phyloP scores from a whole-genome alignment of 2,113 vertebrate genomes.

The Pedetes capensis region DNA sequence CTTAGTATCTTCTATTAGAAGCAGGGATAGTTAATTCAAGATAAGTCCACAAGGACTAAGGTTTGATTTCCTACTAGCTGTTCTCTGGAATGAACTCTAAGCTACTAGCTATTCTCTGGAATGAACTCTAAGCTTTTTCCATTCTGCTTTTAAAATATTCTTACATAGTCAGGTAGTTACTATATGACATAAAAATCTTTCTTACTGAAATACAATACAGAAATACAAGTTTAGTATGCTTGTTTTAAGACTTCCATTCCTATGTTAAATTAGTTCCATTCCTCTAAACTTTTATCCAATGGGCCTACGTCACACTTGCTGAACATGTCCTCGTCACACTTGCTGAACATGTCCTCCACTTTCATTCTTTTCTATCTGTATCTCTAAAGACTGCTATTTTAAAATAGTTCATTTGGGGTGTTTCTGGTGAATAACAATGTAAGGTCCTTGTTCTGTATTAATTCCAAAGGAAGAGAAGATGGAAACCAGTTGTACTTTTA shows the following conservation, averaged over 20 bases:
- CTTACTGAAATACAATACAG: neutral
- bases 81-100: neutral
- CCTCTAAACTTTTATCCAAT: neutral
- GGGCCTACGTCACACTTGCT: neutral
- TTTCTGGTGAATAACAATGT: neutral
- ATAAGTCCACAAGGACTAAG: neutral
- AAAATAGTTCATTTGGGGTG: neutral
- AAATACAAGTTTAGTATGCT: neutral
- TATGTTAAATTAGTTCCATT: neutral
- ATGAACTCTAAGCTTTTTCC: neutral
- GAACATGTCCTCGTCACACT: neutral
- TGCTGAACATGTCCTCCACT: neutral
- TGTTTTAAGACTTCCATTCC: neutral
- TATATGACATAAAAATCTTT: neutral
- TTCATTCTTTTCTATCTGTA: neutral
- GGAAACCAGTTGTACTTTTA: neutral
- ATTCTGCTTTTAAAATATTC: neutral
- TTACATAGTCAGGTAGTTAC: neutral
- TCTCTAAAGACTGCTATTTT: neutral
- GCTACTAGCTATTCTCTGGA: neutral
- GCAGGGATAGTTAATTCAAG: neutral
- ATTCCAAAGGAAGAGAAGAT: neutral
- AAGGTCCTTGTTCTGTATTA: neutral
- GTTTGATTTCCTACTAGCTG: neutral
- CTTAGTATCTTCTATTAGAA: neutral